These are phyloP conservation scores for Meloidogyne exigua DNA, from an alignment of 1,140 invertebrate genomes.

Conservation along the genomic window DNA sequence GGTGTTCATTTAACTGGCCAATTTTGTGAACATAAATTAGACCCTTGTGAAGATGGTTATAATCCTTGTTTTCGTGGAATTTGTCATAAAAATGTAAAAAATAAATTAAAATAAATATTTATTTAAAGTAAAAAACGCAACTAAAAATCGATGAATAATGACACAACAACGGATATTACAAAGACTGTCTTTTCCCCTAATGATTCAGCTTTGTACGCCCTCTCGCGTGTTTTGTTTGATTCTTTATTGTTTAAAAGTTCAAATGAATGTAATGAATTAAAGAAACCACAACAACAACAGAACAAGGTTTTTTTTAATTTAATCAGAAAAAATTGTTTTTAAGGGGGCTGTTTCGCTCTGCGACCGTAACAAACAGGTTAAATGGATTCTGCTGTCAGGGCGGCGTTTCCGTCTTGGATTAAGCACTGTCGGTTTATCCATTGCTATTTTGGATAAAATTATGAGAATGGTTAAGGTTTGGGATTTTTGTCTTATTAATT, in stretches of 20 bases:
- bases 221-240: background rate
- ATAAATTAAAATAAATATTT: background rate
- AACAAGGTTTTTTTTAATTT: background rate
- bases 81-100: constrained; percentile 65
- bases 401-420: constrained; percentile 13
- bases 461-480: constrained; percentile 16
- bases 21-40: constrained; percentile 73
- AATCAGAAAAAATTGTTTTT: background rate
- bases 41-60: constrained; percentile 66
- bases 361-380: constrained; percentile 7
- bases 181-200: background rate
- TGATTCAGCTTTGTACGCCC: background rate
- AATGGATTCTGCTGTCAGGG: constrained; percentile 6
- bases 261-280: background rate
- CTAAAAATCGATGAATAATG: background rate
- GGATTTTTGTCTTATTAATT: background rate
- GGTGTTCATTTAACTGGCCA: constrained; percentile 61
- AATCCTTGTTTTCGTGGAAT: constrained; percentile 28
- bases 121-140: no score
- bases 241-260: background rate
- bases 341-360: background rate
- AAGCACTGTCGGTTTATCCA: constrained; percentile 12
- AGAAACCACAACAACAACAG: background rate
- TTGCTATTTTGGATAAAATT: constrained; percentile 24
- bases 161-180: background rate